These are phyloP conservation scores for Tychaedon coryphoeus DNA, from an alignment of 2,113 vertebrate genomes.

Conservation along the genomic window DNA sequence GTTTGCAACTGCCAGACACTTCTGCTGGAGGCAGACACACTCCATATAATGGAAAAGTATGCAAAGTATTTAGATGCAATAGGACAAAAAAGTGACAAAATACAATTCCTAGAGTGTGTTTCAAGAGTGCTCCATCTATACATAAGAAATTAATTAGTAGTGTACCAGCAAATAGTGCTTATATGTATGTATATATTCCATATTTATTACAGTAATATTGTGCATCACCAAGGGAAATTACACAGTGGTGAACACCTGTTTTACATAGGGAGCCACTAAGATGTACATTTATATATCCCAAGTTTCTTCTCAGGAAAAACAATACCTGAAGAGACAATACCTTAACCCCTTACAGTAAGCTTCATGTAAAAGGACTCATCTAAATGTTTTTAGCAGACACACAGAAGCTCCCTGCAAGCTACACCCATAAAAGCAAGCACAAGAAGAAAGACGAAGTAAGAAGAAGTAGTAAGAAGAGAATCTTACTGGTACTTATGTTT, in stretches of 20 bases:
- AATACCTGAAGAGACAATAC: not conserved
- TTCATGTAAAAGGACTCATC: not conserved
- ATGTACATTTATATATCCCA: constrained; percentile 12
- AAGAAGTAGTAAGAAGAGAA: not conserved
- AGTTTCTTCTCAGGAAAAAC: not conserved
- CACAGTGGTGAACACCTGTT: constrained; percentile 50
- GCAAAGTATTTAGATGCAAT: not conserved
- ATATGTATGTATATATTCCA: not conserved
- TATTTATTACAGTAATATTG: constrained; percentile 52
- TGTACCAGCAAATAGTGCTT: not conserved
- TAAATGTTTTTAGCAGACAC: not conserved
- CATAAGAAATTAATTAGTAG: constrained; percentile 5
- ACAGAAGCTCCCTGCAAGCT: not conserved
- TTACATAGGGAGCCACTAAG: not conserved
- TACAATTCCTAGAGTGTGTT: not conserved
- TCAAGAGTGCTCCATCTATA: not conserved
- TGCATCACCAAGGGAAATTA: constrained; percentile 27
- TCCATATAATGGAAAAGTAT: not conserved
- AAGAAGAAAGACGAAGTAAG: not conserved
- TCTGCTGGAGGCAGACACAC: not conserved
- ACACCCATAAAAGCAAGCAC: not conserved
- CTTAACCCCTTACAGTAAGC: not conserved
- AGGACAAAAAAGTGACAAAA: not conserved
- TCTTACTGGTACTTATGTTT: not conserved
- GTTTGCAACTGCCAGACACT: not conserved